Evolutionary conservation across 1,140 invertebrate species (phyloP).

Genomic region (Uloborus diversus): DNA sequence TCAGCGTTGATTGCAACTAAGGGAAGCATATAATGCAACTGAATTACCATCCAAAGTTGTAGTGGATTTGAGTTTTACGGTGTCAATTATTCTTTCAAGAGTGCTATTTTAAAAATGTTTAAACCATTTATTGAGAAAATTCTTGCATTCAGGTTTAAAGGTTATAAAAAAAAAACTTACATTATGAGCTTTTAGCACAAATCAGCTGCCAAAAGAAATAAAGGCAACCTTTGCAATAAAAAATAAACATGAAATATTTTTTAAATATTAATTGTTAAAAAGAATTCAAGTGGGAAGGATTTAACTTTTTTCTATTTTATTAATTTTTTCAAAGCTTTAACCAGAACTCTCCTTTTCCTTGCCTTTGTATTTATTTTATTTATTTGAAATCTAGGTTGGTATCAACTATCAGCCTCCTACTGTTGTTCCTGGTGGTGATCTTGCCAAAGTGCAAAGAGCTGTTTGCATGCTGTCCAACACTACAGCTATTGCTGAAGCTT

Average conservation of each 20-base stretch:
- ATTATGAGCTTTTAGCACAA: too few relatives aligned
- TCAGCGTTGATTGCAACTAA: too few relatives aligned
- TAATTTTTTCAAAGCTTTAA: background rate
- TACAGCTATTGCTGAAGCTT: conserved; percentile 79
- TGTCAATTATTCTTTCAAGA: too few relatives aligned
- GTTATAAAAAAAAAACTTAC: too few relatives aligned
- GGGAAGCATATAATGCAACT: too few relatives aligned
- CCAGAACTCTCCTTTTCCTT: background rate
- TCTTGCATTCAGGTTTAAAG: too few relatives aligned
- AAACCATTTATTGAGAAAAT: too few relatives aligned
- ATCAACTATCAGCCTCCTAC: conserved; percentile 86
- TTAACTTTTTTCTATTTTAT: background rate
- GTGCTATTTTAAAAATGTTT: too few relatives aligned
- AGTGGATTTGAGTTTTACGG: too few relatives aligned
- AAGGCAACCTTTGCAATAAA: background rate
- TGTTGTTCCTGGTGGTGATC: conserved; percentile 82
- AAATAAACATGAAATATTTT: background rate
- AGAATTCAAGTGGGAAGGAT: background rate
- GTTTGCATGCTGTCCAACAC: conserved; percentile 81
- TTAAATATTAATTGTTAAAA: background rate
- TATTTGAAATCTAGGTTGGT: conserved; percentile 65
- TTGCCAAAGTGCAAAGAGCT: conserved; percentile 84
- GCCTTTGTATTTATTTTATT: too few relatives aligned
- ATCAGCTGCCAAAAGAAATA: too few relatives aligned
- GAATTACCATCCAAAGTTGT: too few relatives aligned